A percentile compares a stretch with the other conserved stretches of the same genome.
Conservation (phyloP, 2,888 invertebrate genomes). For the Anagyrus pseudococci region DNA sequence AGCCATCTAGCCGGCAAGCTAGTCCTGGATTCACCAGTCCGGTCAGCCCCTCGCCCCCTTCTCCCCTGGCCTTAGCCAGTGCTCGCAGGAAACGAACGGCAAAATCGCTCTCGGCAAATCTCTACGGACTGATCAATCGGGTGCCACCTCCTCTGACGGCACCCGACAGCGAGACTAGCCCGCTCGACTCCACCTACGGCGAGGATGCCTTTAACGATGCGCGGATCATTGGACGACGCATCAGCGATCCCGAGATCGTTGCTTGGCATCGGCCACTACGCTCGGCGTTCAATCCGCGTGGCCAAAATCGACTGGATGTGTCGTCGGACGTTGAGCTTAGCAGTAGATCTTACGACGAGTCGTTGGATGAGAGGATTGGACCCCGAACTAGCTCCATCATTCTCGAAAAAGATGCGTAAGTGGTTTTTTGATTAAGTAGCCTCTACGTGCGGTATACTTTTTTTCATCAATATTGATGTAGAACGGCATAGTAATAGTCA, state of each 20-base stretch:
- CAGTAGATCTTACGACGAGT: constrained; percentile 20
- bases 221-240: constrained; percentile 6
- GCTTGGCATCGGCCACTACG: constrained; percentile 10
- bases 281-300: not conserved
- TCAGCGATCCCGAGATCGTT: constrained; percentile 32
- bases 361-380: constrained; percentile 19
- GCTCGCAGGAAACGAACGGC: constrained; percentile 83
- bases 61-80: too few relatives aligned
- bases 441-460: too few relatives aligned
- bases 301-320: not conserved
- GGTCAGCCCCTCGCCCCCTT: constrained; percentile 3
- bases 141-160: constrained; percentile 2
- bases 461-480: too few relatives aligned
- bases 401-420: constrained; percentile 8
- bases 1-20: constrained; percentile 16
- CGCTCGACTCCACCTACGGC: constrained; percentile 7
- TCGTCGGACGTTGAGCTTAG: constrained; percentile 18
- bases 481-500: too few relatives aligned
- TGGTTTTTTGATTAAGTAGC: not conserved
- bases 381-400: not conserved
- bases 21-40: constrained; percentile 11
- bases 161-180: constrained; percentile 13
- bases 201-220: constrained; percentile 21
- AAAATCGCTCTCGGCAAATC: constrained; percentile 83
- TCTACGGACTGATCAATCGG: constrained; percentile 76